A percentile compares a stretch with the other conserved stretches of the same genome.
Evolutionary conservation across 2,797 vertebrate species (phyloP).

Genomic region (Linurgus olivaceus): DNA sequence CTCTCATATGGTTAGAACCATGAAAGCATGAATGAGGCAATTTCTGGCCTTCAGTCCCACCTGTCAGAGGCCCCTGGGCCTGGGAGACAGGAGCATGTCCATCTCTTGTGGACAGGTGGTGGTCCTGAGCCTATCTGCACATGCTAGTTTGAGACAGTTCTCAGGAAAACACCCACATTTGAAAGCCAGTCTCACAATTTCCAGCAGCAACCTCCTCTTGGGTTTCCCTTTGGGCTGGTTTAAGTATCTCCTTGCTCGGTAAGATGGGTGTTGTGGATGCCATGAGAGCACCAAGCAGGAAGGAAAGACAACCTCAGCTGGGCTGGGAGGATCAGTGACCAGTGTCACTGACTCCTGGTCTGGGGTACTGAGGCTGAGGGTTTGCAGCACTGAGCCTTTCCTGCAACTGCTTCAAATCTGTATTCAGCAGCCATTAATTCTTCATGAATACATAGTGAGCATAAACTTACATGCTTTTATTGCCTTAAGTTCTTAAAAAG

Average conservation of each 20-base stretch:
- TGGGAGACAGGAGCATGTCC: neutral
- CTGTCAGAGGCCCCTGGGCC: neutral
- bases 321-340: neutral
- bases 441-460: neutral
- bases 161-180: fast-evolving
- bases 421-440: neutral
- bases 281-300: neutral
- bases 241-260: neutral
- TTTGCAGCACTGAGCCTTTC: neutral
- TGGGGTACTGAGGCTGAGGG: neutral
- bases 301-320: neutral
- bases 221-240: neutral
- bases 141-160: neutral
- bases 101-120: neutral
- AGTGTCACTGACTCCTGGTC: neutral
- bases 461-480: neutral
- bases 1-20: neutral
- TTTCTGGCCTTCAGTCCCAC: neutral
- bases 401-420: neutral
- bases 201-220: neutral
- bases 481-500: neutral
- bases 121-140: neutral
- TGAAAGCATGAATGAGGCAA: neutral
- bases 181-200: neutral
- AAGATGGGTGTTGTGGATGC: neutral